Evolutionary conservation across 1,140 invertebrate genomes (phyloP).

Genomic region (Micrasema longulum): DNA sequence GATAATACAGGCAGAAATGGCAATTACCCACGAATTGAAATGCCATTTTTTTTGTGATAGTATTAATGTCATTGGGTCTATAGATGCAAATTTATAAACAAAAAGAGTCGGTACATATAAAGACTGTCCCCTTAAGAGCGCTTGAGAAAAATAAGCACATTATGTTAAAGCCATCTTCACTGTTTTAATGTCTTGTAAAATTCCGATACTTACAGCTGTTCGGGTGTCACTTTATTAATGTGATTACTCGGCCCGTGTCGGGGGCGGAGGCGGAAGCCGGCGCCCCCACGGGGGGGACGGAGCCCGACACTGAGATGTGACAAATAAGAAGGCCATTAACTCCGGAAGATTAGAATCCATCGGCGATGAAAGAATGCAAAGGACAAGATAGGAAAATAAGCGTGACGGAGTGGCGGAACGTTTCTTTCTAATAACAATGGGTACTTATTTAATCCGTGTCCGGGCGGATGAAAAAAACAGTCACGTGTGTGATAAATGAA

Average conservation of each 20-base stretch:
- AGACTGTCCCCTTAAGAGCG: too few relatives aligned
- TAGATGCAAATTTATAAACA: too few relatives aligned
- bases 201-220: slow-evolving; percentile 37
- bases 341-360: slow-evolving; percentile 44
- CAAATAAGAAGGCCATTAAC: slow-evolving; percentile 51
- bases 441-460: too few relatives aligned
- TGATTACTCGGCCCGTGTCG: slow-evolving; percentile 29
- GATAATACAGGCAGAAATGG: too few relatives aligned
- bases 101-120: too few relatives aligned
- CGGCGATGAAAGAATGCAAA: slow-evolving; percentile 34
- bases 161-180: background rate
- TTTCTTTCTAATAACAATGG: background rate
- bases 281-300: slow-evolving; percentile 1
- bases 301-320: slow-evolving; percentile 49
- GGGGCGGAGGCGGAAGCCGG: background rate
- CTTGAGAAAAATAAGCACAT: background rate
- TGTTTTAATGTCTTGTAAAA: slow-evolving; percentile 20
- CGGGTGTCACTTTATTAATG: slow-evolving; percentile 38
- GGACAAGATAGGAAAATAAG: slow-evolving; percentile 29
- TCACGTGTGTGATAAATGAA: too few relatives aligned
- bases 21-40: too few relatives aligned
- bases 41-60: too few relatives aligned
- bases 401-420: slow-evolving; percentile 5
- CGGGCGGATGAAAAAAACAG: too few relatives aligned
- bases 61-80: too few relatives aligned